Evolutionary conservation across 1,140 invertebrate genomes (phyloP), one percentile per base, ranked within the genome.

Genomic region (Polyergus mexicanus): DNA sequence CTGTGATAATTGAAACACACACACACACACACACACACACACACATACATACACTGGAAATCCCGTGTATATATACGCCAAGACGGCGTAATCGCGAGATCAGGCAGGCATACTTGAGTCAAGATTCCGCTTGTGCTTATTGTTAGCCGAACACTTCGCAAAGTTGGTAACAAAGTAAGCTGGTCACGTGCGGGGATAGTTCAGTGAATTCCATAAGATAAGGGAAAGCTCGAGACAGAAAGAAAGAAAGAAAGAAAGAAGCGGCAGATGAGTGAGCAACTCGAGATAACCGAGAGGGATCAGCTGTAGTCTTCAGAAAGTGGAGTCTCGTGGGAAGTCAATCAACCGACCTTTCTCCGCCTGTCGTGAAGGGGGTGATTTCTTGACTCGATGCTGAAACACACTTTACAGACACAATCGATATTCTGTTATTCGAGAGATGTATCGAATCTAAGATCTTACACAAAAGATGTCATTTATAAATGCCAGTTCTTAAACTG

Each of bases 301-400:
- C 93, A 94, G 94, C 92, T 95, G 94, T 93, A 92, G 91, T 93
- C 92, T 93, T 93, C 91, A 88, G 88, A 93, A 94, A 94, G 91
- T 93, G 72, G 86, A 93, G 89, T 95, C 94, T 94, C 94, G 88
- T 89, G 94, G 94, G 94, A 94, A 95, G 94, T 95, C 94, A 95
- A 95, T 95, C 94, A 95, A 94, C 91, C 91, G 91, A 91, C 92
- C 91, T 95, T 94, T 94, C 94, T 94, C 87, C 85, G 54, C 47
- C 35, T 58, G 38, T 65, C 68, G 74, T 56, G 88, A 87, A 87
- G 88, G 88, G 87, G 88, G 77, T 89, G 88, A 87, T 86, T 81
- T 16, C 44, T 84, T 69, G 74, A 77, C 72, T 62, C 65, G 54
- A 69, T 25, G 56, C 66, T 35, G 32, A 71, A 35, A 68, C 32